Percentiles rank a stretch among this genome's conserved stretches.
Evolutionary conservation across 2,797 vertebrate species (phyloP).

Genomic region (Hyperoplus immaculatus): DNA sequence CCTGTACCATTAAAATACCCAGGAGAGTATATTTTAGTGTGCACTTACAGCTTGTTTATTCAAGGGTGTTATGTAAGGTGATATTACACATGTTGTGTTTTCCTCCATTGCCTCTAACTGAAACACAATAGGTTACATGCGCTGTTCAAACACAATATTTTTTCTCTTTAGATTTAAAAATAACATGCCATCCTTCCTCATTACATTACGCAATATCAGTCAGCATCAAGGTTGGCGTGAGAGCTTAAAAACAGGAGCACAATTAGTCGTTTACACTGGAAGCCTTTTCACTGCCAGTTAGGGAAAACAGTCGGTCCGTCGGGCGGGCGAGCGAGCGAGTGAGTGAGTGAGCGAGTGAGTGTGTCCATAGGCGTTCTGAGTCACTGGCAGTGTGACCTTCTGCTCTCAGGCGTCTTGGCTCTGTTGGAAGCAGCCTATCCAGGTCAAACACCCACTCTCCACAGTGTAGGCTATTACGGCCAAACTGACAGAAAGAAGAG

Average conservation of each 20-base stretch:
- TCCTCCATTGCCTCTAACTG: slow-evolving; percentile 50
- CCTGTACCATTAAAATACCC: slow-evolving; percentile 60
- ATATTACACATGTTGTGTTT: slow-evolving; percentile 62
- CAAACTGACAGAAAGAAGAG: slow-evolving; percentile 30
- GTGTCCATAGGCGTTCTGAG: slow-evolving; percentile 61
- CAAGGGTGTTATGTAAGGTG: slow-evolving; percentile 74
- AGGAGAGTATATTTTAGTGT: slow-evolving; percentile 60
- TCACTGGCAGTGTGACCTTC: slow-evolving; percentile 79
- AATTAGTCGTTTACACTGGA: slow-evolving; percentile 78
- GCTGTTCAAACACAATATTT: slow-evolving; percentile 63
- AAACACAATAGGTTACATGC: slow-evolving; percentile 66
- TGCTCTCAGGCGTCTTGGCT: slow-evolving; percentile 72
- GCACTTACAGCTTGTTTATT: slow-evolving; percentile 51
- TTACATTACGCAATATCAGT: slow-evolving; percentile 77
- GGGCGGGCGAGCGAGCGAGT: background rate
- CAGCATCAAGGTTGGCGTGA: slow-evolving; percentile 70
- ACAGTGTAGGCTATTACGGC: slow-evolving; percentile 6
- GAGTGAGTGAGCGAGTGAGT: slow-evolving; percentile 15
- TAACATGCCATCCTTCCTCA: slow-evolving; percentile 64
- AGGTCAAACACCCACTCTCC: slow-evolving; percentile 72
- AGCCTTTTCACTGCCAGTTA: slow-evolving; percentile 67
- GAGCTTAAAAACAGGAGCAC: slow-evolving; percentile 69
- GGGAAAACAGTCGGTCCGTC: slow-evolving; percentile 27
- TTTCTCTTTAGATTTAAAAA: slow-evolving; percentile 75
- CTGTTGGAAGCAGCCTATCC: slow-evolving; percentile 63